phyloP scores from a whole-genome alignment of 2,113 vertebrate genomes.

The Centropus bengalensis region DNA sequence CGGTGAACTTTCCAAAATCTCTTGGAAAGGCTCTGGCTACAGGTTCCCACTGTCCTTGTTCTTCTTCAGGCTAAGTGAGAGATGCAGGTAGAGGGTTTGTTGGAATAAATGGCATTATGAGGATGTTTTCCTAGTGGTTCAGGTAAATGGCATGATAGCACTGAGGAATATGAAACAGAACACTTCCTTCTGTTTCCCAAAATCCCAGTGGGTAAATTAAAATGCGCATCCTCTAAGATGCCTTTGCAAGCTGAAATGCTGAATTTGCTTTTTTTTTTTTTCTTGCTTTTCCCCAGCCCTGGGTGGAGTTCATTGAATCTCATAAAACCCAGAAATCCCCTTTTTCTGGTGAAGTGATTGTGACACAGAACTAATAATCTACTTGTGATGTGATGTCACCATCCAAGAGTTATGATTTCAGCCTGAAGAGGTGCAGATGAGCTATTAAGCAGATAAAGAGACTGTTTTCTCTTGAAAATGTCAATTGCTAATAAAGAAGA shows the following conservation, averaged over 20 bases:
- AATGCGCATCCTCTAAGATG: neutral
- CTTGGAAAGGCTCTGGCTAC: neutral
- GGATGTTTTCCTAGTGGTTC: neutral
- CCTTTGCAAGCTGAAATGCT: neutral
- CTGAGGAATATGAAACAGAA: rapidly evolving
- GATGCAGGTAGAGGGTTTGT: neutral
- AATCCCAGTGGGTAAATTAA: neutral
- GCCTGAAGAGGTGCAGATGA: constrained; percentile 54
- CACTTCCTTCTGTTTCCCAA: rapidly evolving
- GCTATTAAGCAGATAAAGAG: constrained; percentile 46
- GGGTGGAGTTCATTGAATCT: neutral
- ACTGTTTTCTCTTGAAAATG: constrained; percentile 64
- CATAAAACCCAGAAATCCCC: neutral
- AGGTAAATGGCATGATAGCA: neutral
- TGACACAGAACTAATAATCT: constrained; percentile 33
- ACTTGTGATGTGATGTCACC: constrained; percentile 7
- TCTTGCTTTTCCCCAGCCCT: neutral
- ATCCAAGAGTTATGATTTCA: constrained; percentile 31
- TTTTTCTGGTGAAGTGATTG: neutral
- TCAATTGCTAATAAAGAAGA: constrained; percentile 68
- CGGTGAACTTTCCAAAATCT: neutral
- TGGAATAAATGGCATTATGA: neutral
- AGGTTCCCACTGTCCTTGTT: neutral
- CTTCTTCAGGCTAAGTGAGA: neutral
- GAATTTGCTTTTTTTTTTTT: neutral